Evolutionary conservation across 2,888 invertebrate genomes (phyloP), one percentile per base, ranked within the genome.

Genomic region (Dasypogon diadema): DNA sequence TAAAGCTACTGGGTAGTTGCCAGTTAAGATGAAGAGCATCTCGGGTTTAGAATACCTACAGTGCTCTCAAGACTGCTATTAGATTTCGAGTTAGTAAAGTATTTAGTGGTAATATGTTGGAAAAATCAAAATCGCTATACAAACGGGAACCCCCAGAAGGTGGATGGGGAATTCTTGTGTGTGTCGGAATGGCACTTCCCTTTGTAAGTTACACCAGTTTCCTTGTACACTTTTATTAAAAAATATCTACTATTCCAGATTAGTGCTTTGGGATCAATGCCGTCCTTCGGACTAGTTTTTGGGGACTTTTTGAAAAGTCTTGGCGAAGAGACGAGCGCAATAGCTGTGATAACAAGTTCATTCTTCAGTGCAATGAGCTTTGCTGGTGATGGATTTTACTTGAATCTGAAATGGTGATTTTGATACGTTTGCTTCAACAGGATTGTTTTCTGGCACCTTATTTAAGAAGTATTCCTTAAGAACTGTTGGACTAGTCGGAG

Each of bases 121-220:
- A 21, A 30, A 60, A 37, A 12, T 1, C 37, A 12, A 63, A 63
- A 22, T 14, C n/a, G 1, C 14, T 65, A 37, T 65, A 65, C 65
- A 65, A 14, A 46, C 12, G 5, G 24, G 84, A 83, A 54, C 80
- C 92, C 1, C 93, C 93, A 0, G 93, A 93, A 80, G 94, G 94
- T 2, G 94, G 94, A 0, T 95, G 93, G 93, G 94, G 94, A 0
- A 93, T 93, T 84, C 85, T 93, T 68, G 89, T 94, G 12, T 91
- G 92, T 37, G 81, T 93, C 8, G 93, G 93, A 18, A 90, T 93
- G 81, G 90, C 92, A 79, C 84, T 93, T 77, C 91, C 92, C 48
- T 92, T 92, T 83, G 93, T 94, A 87, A 92, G 92, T 90, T 77
- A 22, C 48, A 74, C 74, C 30, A 10, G 8, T 60, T 12, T 56